Conservation (phyloP, 2,113 vertebrate genomes). For the Hippocampus zosterae region DNA sequence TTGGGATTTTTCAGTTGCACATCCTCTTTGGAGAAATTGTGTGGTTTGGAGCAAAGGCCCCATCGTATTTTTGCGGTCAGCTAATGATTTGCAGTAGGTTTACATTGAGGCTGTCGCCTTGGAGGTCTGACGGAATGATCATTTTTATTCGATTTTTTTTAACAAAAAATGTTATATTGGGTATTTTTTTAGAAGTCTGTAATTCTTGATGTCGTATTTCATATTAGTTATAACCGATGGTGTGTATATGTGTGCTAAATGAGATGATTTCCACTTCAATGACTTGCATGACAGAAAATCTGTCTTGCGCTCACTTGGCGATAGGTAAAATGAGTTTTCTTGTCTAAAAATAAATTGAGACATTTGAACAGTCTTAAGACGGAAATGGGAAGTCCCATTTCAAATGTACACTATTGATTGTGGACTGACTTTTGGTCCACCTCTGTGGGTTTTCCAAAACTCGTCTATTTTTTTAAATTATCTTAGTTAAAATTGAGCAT, state of each 20-base stretch:
- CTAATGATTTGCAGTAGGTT: conserved; percentile 33
- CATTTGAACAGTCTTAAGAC: conserved; percentile 5
- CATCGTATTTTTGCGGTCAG: conserved; percentile 23
- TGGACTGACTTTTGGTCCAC: neutral
- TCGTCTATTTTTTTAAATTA: neutral
- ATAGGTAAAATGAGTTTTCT: conserved; percentile 14
- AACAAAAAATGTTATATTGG: neutral
- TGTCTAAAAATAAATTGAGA: neutral
- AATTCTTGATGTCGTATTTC: conserved; percentile 15
- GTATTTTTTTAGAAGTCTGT: conserved; percentile 30
- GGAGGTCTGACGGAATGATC: conserved; percentile 24
- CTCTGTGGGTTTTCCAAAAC: neutral
- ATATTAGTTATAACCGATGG: conserved; percentile 28
- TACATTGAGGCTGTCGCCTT: conserved; percentile 45
- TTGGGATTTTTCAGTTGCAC: conserved; percentile 22
- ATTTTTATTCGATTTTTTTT: conserved; percentile 21
- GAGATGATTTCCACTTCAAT: conserved; percentile 13
- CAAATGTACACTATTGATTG: conserved; percentile 21
- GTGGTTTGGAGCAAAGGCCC: conserved; percentile 30
- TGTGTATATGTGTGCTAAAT: conserved; percentile 23
- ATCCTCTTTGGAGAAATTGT: conserved; percentile 28
- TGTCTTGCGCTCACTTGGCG: conserved; percentile 9
- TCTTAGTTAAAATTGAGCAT: neutral
- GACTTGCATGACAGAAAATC: conserved; percentile 17
- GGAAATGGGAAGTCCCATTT: neutral